These are phyloP conservation scores for Epinephelus coioides DNA, from an alignment of 2,797 vertebrate species.

Conservation along the genomic window DNA sequence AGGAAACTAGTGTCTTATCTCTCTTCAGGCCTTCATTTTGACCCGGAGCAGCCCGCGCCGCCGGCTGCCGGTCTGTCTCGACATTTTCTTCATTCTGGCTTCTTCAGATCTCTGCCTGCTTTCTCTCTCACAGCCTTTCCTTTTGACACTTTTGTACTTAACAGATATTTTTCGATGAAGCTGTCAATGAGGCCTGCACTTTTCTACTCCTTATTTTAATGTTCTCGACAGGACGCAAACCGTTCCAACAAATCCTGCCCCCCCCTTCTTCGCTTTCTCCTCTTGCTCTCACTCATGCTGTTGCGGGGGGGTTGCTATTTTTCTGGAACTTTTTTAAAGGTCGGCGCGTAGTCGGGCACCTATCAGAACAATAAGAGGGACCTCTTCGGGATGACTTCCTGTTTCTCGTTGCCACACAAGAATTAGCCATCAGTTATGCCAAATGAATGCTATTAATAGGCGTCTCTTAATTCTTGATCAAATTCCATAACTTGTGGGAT, in stretches of 20 bases:
- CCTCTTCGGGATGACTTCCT: conserved; percentile 62
- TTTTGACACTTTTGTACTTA: conserved; percentile 88
- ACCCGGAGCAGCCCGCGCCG: conserved; percentile 55
- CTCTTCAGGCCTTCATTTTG: conserved; percentile 85
- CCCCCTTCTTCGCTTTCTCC: conserved; percentile 24
- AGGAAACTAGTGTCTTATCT: conserved; percentile 88
- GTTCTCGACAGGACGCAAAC: conserved; percentile 61
- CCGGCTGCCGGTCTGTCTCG: conserved; percentile 70
- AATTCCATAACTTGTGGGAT: conserved; percentile 41
- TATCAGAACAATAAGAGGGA: conserved; percentile 73
- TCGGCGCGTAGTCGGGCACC: conserved; percentile 69
- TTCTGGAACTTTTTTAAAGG: conserved; percentile 62
- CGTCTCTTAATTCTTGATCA: conserved; percentile 46
- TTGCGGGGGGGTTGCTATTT: conserved; percentile 56
- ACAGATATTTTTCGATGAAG: conserved; percentile 89
- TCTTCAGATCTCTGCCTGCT: conserved; percentile 79
- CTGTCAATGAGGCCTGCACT: conserved; percentile 87
- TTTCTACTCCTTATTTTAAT: conserved; percentile 85
- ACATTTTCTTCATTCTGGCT: conserved; percentile 80
- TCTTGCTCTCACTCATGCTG: conserved; percentile 63
- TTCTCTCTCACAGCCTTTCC: conserved; percentile 81
- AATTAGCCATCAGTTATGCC: conserved; percentile 71
- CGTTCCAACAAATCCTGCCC: conserved; percentile 33
- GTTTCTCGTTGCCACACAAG: conserved; percentile 60
- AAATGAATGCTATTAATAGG: conserved; percentile 68